These are phyloP conservation scores for Alligator sinensis DNA, from an alignment of 2,113 vertebrate genomes.

Conservation along the genomic window DNA sequence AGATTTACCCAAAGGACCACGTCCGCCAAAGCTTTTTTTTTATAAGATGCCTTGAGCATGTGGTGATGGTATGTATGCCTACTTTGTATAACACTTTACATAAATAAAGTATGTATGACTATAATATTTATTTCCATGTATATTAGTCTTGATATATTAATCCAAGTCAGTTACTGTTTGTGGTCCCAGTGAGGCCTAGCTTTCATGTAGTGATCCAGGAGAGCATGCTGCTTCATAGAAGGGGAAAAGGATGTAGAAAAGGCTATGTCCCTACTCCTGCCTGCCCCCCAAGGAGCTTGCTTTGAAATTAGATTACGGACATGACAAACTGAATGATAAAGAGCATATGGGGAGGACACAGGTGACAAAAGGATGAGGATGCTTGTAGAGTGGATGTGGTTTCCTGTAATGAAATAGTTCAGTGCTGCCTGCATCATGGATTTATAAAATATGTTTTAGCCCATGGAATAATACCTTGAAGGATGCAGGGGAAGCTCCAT, in stretches of 20 bases:
- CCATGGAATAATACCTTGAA: constrained; percentile 32
- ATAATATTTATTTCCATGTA: constrained; percentile 43
- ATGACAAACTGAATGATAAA: constrained; percentile 45
- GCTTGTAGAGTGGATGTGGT: constrained; percentile 23
- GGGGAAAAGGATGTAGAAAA: not conserved
- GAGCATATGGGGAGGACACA: constrained; percentile 27
- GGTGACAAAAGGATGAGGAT: constrained; percentile 51
- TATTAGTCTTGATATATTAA: constrained; percentile 50
- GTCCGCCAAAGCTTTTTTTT: constrained; percentile 28
- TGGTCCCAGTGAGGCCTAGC: constrained; percentile 6
- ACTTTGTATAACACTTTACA: constrained; percentile 43
- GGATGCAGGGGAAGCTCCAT: not conserved
- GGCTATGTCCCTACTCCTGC: not conserved
- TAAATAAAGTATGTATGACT: constrained; percentile 44
- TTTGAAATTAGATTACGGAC: constrained; percentile 41
- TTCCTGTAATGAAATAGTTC: constrained; percentile 29
- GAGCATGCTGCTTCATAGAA: not conserved
- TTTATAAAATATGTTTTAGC: constrained; percentile 51
- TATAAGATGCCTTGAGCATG: constrained; percentile 46
- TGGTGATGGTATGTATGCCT: constrained; percentile 25
- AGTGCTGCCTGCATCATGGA: constrained; percentile 12
- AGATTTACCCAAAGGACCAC: too few species aligned
- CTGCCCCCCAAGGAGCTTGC: not conserved
- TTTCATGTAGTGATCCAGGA: not conserved
- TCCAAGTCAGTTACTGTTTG: not conserved